Evolutionary conservation across 2,113 vertebrate genomes (phyloP).

Genomic region (Herpailurus yagouaroundi): DNA sequence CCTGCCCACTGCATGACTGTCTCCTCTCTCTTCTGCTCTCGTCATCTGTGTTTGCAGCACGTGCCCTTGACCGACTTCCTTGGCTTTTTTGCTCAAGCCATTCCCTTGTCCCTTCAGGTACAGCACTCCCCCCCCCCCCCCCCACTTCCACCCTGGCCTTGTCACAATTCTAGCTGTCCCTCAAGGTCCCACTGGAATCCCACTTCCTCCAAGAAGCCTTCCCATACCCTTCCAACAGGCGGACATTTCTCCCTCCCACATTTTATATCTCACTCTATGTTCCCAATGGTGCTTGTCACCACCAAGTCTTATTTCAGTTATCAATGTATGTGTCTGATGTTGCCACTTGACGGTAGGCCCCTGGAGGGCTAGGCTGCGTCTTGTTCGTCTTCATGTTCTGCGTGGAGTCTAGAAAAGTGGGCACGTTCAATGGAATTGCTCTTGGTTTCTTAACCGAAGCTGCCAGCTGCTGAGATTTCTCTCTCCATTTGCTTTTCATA

Average conservation of each 20-base stretch:
- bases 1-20: fast-evolving
- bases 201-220: not conserved
- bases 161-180: not conserved
- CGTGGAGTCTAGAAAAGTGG: not conserved
- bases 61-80: not conserved
- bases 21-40: not conserved
- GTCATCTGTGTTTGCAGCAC: not conserved
- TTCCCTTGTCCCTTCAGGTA: not conserved
- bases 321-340: not conserved
- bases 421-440: not conserved
- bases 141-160: not conserved
- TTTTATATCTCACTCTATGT: not conserved
- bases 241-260: not conserved
- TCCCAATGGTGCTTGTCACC: not conserved
- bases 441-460: not conserved
- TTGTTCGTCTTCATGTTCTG: not conserved
- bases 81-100: not conserved
- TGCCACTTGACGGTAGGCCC: fast-evolving
- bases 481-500: not conserved
- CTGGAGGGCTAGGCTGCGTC: not conserved
- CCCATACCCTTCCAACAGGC: not conserved
- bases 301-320: not conserved
- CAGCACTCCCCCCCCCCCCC: fast-evolving
- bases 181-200: not conserved
- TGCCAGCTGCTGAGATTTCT: not conserved